Base-by-base conservation (phyloP, 2,888 invertebrate genomes). In the Leptinotarsa rubiginosa region DNA sequence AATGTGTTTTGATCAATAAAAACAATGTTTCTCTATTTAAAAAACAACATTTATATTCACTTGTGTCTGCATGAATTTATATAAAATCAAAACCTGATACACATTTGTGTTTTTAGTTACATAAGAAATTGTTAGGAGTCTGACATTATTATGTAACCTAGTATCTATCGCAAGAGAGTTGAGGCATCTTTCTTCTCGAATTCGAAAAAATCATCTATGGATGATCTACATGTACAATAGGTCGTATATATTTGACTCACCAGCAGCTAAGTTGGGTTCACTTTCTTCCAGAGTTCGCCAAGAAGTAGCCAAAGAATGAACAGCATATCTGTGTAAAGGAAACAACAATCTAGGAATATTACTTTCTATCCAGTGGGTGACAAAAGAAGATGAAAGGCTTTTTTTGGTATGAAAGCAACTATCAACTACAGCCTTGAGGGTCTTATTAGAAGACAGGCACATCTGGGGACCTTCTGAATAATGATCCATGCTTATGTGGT, bases 341-440 rank as follows among this genome's bases (percentile, higher is more conserved):
- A 93, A 89, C 59, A 96, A 90, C 59, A 96, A 89, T 62, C 95
- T 89, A 56, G 94, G 94, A 75, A 94, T 93, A 88, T 96, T 93
- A 78, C 93, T 92, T 82, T 92, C 92, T 31, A 96, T 89, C 96
- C 96, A 96, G 85, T 95, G 94, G 69, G 92, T 92, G 74, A 96
- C 93, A 85, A 92, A 96, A 75, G 93, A 93, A 25, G 92, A 89
- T 69, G 94, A 94, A 79, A 96, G 90, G 66, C 90, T 89, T 75
- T 92, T 91, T 86, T 95, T 95, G 47, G 92, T 92, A 86, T 95
- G 94, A 88, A 95, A 96, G 85, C 96, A 96, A 20, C 95, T 93
- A 81, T 92, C 91, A 69, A 93, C 91, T 50, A 95, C 93, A 2
- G 95, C 91, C 66, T 92, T 89, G 69, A 96, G 88, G 1, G 95